Base-by-base conservation (phyloP, 2,888 invertebrate genomes). In the Ophion slaviceki region DNA sequence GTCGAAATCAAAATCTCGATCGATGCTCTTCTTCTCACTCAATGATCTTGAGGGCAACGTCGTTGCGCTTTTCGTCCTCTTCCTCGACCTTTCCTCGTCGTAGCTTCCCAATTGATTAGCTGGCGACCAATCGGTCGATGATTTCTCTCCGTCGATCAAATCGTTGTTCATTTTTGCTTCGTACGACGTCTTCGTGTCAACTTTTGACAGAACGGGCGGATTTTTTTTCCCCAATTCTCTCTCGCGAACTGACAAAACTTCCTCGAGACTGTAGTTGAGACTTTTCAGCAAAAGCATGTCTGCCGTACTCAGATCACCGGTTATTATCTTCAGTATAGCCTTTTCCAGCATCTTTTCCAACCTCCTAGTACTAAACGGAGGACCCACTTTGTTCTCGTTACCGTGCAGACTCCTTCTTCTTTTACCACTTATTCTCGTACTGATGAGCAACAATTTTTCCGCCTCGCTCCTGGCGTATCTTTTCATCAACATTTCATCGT, bases 321-420 rank as follows among this genome's bases (percentile, higher is more conserved):
- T 91, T 79, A 94, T 93, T 59, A 94, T 93, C 87, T 93, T 91
- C 11, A 93, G 68, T 8, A 94, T 92, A 0, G 93, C 94, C 79
- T 93, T 92, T 81, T 92, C 91, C 87, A 94, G 70, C 93, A 94
- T 94, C 79, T 92, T 92, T 70, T 93, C 92, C 57, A 93, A 86
- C 74, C 91, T 90, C 72, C 88, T 89, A 36, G 90, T 87, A 71
- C 92, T 93, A 82, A 92, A 64, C 8, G 92, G 91, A 2, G 91
- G 66, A 11, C 82, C 84, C 14, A 36, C 59, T 68, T 83, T 82
- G 11, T 89, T 88, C 8, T 87, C 82, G 75, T 72, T 76, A 2
- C 8, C 53, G 11, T 10, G 66, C 7, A 82, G 68, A 20, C 85
- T 82, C 64, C 83, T 66, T 71, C 85, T 67, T 5, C 61, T 77